These are phyloP conservation scores for Plutomurus gul DNA, from an alignment of 1,140 invertebrate genomes.

Conservation along the genomic window DNA sequence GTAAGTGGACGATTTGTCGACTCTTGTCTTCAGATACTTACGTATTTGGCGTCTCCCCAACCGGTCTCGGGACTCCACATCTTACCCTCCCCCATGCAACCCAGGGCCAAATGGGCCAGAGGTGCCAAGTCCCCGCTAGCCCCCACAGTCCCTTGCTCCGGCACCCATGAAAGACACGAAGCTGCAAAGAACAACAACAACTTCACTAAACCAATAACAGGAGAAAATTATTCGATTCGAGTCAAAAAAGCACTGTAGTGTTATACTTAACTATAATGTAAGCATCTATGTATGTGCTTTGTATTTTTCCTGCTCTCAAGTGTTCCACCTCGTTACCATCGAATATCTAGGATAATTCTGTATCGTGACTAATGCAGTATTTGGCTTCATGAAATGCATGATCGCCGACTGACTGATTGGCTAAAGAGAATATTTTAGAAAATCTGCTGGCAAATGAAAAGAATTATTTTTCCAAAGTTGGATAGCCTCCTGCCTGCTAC, in stretches of 20 bases:
- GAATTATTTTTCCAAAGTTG: neutral
- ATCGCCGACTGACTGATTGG: neutral
- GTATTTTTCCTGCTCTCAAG: too few species aligned
- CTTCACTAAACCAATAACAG: too few species aligned
- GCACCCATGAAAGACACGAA: conserved; percentile 73
- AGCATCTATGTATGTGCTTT: too few species aligned
- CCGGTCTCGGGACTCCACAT: conserved; percentile 77
- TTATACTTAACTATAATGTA: too few species aligned
- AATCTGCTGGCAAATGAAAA: neutral
- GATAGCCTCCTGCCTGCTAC: conserved; percentile 26
- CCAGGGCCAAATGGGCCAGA: conserved; percentile 68
- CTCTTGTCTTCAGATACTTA: conserved; percentile 55
- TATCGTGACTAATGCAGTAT: too few species aligned
- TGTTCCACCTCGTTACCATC: too few species aligned
- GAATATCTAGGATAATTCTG: too few species aligned
- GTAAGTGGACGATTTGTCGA: neutral
- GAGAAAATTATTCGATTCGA: too few species aligned
- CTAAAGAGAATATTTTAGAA: neutral
- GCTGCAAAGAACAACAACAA: conserved; percentile 58
- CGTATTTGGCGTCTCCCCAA: conserved; percentile 71
- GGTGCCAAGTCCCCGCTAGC: conserved; percentile 76
- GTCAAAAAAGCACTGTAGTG: too few species aligned
- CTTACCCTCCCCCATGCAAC: conserved; percentile 75
- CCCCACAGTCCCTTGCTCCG: conserved; percentile 71
- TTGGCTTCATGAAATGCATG: neutral